These are phyloP conservation scores for Myotis davidii DNA, from an alignment of 2,113 vertebrate species.

Conservation along the genomic window DNA sequence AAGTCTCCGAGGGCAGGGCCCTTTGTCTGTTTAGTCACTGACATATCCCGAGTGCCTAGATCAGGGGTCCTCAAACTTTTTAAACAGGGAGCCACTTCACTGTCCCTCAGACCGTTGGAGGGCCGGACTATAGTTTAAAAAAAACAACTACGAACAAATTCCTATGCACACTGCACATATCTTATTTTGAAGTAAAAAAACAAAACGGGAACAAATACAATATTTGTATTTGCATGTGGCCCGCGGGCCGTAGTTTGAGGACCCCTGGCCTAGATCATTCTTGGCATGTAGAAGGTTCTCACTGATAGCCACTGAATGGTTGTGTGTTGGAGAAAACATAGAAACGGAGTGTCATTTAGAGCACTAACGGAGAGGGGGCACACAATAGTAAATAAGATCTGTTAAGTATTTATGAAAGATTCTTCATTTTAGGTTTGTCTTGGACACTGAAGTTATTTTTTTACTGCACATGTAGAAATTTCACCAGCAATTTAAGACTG, in stretches of 20 bases:
- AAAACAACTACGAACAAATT: too few species aligned
- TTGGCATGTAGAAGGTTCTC: background rate
- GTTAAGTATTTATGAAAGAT: background rate
- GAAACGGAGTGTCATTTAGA: slow-evolving; percentile 1
- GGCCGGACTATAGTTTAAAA: too few species aligned
- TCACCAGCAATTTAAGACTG: slow-evolving; percentile 17
- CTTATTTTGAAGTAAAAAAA: too few species aligned
- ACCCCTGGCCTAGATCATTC: background rate
- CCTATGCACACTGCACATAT: too few species aligned
- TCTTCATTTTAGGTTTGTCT: background rate
- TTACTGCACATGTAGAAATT: slow-evolving; percentile 4
- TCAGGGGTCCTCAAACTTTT: too few species aligned
- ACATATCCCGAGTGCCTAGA: background rate
- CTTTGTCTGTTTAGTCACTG: background rate
- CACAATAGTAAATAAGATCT: background rate
- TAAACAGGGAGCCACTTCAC: too few species aligned
- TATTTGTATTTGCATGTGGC: too few species aligned
- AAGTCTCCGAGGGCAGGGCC: background rate
- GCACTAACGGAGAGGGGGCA: background rate
- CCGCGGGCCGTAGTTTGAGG: too few species aligned
- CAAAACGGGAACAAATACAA: too few species aligned
- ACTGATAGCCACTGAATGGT: background rate
- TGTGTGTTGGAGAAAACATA: background rate
- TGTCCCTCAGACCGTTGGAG: too few species aligned
- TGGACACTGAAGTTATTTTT: background rate